phyloP scores from a whole-genome alignment of 2,113 vertebrate species.

The Myiagra hebetior region DNA sequence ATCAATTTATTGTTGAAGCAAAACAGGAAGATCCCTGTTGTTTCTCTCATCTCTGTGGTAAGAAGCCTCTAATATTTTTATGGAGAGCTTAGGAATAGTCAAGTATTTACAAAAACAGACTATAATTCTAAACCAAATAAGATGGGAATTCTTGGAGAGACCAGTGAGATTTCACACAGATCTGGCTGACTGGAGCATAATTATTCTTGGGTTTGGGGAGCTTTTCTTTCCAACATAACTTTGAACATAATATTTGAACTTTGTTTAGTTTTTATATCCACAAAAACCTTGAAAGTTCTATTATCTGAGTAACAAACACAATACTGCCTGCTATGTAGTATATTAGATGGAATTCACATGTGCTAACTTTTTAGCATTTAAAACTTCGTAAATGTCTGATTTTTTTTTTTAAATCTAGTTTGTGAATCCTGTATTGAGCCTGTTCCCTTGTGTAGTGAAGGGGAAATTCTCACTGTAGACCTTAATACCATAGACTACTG shows the following conservation, averaged over 20 bases:
- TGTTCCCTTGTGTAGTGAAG: conserved; percentile 82
- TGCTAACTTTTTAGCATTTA: neutral
- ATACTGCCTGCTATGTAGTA: neutral
- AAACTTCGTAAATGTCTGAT: neutral
- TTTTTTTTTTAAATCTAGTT: conserved; percentile 55
- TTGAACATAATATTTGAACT: neutral
- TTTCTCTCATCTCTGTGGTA: conserved; percentile 90
- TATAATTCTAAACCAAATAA: neutral
- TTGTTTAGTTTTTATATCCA: neutral
- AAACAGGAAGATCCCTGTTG: conserved; percentile 86
- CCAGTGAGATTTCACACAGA: neutral
- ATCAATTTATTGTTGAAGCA: conserved; percentile 90
- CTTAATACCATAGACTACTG: conserved; percentile 85
- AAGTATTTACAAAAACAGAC: neutral
- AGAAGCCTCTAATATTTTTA: conserved; percentile 11
- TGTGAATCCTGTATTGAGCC: conserved; percentile 89
- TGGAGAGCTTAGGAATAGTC: neutral
- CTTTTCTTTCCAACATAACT: neutral
- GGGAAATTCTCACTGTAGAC: conserved; percentile 90
- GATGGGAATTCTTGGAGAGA: neutral
- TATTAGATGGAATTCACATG: neutral
- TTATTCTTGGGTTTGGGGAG: neutral
- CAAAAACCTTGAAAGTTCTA: neutral
- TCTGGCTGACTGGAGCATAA: neutral
- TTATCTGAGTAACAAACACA: neutral